These are phyloP conservation scores for Tanytarsus gracilentus DNA, from an alignment of 2,888 invertebrate species.

Conservation along the genomic window DNA sequence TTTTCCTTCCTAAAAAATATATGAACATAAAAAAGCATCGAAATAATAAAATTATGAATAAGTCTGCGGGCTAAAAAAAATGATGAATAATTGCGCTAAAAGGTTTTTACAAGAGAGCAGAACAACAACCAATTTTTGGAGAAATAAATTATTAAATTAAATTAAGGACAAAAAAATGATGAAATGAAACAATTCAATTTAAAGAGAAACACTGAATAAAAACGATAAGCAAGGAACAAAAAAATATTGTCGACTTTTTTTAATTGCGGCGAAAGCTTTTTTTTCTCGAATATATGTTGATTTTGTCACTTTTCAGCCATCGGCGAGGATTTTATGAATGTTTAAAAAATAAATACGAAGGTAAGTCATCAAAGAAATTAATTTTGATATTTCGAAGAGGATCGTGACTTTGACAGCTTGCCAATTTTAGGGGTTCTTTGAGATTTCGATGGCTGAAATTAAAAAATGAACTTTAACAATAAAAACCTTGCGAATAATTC, in stretches of 20 bases:
- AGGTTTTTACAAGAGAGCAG: slow-evolving; percentile 2
- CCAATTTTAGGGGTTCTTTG: no score
- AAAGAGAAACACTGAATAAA: not conserved
- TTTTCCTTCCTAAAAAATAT: slow-evolving; percentile 3
- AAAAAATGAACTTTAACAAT: no score
- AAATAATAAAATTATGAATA: not conserved
- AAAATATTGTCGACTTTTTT: not conserved
- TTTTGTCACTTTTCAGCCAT: not conserved
- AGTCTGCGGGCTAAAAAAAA: not conserved
- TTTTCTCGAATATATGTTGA: not conserved
- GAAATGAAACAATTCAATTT: slow-evolving; percentile 7
- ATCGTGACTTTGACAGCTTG: no score
- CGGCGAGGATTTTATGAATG: not conserved
- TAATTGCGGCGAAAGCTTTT: not conserved
- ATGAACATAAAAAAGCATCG: not conserved
- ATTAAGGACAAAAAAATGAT: slow-evolving; percentile 3
- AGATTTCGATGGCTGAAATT: no score
- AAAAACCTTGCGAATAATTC: no score
- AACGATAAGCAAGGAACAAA: slow-evolving; percentile 8
- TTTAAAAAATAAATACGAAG: no score
- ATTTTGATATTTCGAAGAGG: no score
- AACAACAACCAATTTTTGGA: not conserved
- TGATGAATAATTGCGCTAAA: not conserved
- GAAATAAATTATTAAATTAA: not conserved
- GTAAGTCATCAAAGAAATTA: no score